Base-by-base conservation (phyloP, 2,113 vertebrate species). In the Tetraodon nigroviridis region DNA sequence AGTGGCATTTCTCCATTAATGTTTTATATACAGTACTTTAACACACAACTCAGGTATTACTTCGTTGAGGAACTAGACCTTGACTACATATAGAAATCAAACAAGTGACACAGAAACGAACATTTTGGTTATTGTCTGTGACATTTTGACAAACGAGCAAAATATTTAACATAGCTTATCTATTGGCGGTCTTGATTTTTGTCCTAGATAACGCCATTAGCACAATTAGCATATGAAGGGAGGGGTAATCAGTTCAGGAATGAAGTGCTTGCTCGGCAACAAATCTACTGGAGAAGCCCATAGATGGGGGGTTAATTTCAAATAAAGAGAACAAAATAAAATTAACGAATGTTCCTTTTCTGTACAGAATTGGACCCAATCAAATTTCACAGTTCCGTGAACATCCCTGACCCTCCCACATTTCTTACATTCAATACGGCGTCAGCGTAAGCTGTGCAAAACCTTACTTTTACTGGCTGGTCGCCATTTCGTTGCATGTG, bases 381-480 rank as follows among this genome's bases (percentile, higher is more conserved):
- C 94, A 91, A 93, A 91, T 93, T 98, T 98, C 96, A 99, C 96
- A 99, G 97, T 98, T 97, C 93, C 91, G 88, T 93, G 93, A 88
- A 94, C 92, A 92, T 95, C 92, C 94, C 94, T 94, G 94, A 94
- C 94, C 94, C 94, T 92, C 92, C 93, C 92, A 92, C 86, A 85
- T 87, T 82, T 92, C 92, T 94, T 99, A 99, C 97, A 99, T 99
- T 99, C 97, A 98, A 91, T 97, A 95, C 94, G 94, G 95, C 97
- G 93, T 99, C 94, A 94, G 92, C n/a, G 91, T 95, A 97, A 97
- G 94, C 97, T 99, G 97, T 98, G 96, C 97, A 99, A 99, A 98
- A 95, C 95, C 95, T 97, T 97, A 96, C 96, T 95, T 94, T 94
- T 92, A 95, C 95, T 95, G 97, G 97, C 97, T 94, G 92, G 93